These are phyloP conservation scores for Platysteira castanea DNA, from an alignment of 2,113 vertebrate genomes.

Conservation along the genomic window DNA sequence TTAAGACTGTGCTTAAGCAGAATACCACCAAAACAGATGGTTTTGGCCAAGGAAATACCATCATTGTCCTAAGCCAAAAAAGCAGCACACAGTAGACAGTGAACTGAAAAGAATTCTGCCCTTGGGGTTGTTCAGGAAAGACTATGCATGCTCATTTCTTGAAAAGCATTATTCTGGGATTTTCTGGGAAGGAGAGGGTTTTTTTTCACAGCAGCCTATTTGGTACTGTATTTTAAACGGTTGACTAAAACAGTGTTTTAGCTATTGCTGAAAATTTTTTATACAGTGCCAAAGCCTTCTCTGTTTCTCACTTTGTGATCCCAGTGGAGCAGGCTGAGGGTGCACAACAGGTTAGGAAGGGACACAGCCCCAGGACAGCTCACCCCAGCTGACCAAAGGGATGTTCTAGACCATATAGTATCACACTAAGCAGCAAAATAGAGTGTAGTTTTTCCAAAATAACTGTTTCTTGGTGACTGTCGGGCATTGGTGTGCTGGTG, in stretches of 20 bases:
- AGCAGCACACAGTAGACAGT: rapidly evolving
- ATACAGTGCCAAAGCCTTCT: background rate
- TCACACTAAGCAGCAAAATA: background rate
- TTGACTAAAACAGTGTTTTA: background rate
- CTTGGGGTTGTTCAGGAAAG: background rate
- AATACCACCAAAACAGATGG: background rate
- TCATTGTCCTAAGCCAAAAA: background rate
- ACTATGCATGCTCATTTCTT: background rate
- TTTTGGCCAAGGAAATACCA: background rate
- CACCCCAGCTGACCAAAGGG: background rate
- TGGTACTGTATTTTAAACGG: background rate
- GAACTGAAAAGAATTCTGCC: background rate
- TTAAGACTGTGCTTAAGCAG: background rate
- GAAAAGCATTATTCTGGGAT: background rate
- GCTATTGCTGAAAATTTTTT: background rate
- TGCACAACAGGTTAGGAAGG: background rate
- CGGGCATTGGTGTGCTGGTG: background rate
- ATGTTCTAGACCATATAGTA: background rate
- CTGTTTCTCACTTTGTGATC: background rate
- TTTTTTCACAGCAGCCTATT: background rate
- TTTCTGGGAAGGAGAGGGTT: background rate
- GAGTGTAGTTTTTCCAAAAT: background rate
- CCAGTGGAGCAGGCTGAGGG: background rate
- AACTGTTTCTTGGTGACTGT: background rate
- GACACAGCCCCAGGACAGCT: background rate